Evolutionary conservation across 2,797 vertebrate genomes (phyloP), one percentile per base, ranked within the genome.

Genomic region (Pyrrhura leucotis): DNA sequence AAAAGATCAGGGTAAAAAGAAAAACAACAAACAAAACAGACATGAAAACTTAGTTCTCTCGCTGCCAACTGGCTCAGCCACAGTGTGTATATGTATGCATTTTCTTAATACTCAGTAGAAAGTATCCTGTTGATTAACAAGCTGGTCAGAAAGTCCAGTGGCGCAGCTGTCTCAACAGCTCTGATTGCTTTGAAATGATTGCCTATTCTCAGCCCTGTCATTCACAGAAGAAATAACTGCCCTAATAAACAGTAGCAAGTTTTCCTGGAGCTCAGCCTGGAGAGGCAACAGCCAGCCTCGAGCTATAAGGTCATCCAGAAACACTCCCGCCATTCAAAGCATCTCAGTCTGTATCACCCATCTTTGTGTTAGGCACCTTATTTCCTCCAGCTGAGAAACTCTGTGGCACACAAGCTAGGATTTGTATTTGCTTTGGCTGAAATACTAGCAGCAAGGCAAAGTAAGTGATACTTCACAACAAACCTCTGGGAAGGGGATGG

Each of bases 161-260:
- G 66, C 79, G 69, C 95, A 97, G 95, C 96, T 97, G 96, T 93
- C 94, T 96, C 96, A 94, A 93, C 93, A 96, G 79, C 81, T 84
- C 89, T 79, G 90, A 95, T 75, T 75, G 89, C 87, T 92, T 93
- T 89, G 69, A 90, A 94, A 95, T 73, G 69, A 88, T 78, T 81
- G 90, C 73, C 93, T 94, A 1, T 89, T 89, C 90, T 89, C 85
- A 78, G 86, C 59, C 88, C 88, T 88, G 93, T 65, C 95, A 94
- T 85, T 96, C 95, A 93, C 59, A 51, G 22, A 63, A 89, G 82
- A 44, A 93, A 93, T 28, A 91, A 88, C 71, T 56, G 69, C 63
- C 73, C 91, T 59, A 82, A 84, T 3, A 25, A 92, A 85, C 95
- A n/a, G 95, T 96, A 97, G 96, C 93, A 67, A 79, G 59, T 63